phyloP scores from a whole-genome alignment of 92 coral and sea anemone genomes.

The Micromussa lordhowensis region DNA sequence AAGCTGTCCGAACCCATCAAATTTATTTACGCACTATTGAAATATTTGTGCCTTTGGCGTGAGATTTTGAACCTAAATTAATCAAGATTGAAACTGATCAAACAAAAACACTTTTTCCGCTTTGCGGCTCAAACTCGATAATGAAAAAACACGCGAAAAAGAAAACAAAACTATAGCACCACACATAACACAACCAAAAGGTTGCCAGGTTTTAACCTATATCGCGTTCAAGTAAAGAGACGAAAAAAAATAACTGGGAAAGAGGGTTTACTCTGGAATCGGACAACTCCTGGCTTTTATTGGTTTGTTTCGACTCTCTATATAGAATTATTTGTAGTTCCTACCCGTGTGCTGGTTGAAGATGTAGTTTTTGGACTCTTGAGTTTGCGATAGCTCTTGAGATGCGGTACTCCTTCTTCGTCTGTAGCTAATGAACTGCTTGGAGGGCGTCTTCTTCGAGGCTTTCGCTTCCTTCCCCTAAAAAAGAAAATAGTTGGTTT shows the following conservation, averaged over 20 bases:
- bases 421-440: conserved; percentile 71
- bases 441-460: conserved; percentile 26
- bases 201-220: not conserved
- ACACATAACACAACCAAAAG: no score
- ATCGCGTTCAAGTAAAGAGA: not conserved
- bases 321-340: not conserved
- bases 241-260: no score
- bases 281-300: no score
- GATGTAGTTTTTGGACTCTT: conserved; percentile 41
- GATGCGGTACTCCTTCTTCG: conserved; percentile 80
- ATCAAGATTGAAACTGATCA: not conserved
- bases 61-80: not conserved
- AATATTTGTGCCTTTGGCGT: no score
- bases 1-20: not conserved
- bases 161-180: no score
- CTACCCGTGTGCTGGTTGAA: conserved; percentile 34
- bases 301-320: not conserved
- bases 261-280: no score
- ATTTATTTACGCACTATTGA: not conserved
- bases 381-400: conserved; percentile 73
- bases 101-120: not conserved
- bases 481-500: not conserved
- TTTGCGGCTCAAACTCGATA: no score
- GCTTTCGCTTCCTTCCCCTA: conserved; percentile 8
- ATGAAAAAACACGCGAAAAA: no score